phyloP scores from a whole-genome alignment of 2,888 invertebrate species.

The Tetragonula carbonaria region DNA sequence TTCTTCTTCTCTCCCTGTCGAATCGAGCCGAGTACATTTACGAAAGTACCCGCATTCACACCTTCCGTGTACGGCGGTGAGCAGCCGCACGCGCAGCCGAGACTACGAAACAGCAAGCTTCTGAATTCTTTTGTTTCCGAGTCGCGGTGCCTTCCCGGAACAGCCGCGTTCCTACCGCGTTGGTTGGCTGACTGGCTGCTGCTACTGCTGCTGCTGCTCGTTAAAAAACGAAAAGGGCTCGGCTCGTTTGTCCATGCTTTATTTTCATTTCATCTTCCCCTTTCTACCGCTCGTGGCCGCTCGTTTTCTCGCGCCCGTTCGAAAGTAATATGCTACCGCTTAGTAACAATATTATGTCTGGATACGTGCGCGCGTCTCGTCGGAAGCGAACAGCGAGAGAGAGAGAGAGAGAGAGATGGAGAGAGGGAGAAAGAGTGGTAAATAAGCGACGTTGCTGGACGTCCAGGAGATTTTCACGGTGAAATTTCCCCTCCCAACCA shows the following conservation, averaged over 20 bases:
- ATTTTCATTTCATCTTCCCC: constrained; percentile 49
- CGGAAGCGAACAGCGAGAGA: background rate
- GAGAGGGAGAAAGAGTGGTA: constrained; percentile 23
- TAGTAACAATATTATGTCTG: constrained; percentile 64
- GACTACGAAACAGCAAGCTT: constrained; percentile 54
- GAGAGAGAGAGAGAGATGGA: constrained; percentile 5
- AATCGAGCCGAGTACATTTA: constrained; percentile 35
- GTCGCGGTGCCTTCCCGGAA: constrained; percentile 22
- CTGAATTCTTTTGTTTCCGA: constrained; percentile 60
- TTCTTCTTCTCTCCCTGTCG: background rate
- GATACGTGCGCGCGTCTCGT: constrained; percentile 20
- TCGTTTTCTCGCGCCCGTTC: constrained; percentile 40
- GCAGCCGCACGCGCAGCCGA: constrained; percentile 22
- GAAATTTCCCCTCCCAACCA: constrained; percentile 40
- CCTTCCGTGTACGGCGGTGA: constrained; percentile 52
- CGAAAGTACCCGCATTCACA: constrained; percentile 67
- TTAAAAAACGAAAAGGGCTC: constrained; percentile 55
- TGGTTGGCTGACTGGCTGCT: background rate
- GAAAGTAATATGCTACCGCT: constrained; percentile 53
- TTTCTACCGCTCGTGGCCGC: background rate
- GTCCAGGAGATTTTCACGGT: constrained; percentile 40
- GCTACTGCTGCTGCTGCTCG: constrained; percentile 31
- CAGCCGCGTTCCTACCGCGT: background rate
- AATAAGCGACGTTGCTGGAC: constrained; percentile 37
- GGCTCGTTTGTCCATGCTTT: constrained; percentile 53